Evolutionary conservation across 92 coral and sea anemone species (phyloP).

Genomic region (Galaxea fascicularis): DNA sequence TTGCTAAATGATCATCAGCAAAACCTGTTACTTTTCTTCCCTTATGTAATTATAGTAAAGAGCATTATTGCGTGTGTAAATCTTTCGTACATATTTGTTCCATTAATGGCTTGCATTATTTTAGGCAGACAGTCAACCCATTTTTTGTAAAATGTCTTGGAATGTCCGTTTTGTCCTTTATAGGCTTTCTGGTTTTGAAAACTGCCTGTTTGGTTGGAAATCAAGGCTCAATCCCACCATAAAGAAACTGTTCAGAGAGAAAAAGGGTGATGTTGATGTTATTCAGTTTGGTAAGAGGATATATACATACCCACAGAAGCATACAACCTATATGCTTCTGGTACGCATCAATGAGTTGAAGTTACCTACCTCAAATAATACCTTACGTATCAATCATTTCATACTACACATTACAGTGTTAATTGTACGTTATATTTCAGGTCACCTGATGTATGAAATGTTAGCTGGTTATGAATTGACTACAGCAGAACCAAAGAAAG

Average conservation of each 20-base stretch:
- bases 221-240: slow-evolving; percentile 75
- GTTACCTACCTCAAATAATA: too few species aligned
- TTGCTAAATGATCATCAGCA: too few species aligned
- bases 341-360: too few species aligned
- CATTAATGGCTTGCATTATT: background rate
- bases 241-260: slow-evolving; percentile 70
- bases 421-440: slow-evolving; percentile 21
- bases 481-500: slow-evolving; percentile 77
- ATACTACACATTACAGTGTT: background rate
- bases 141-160: background rate
- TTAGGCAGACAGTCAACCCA: background rate
- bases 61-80: too few species aligned
- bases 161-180: background rate
- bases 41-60: too few species aligned
- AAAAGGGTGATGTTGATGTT: slow-evolving; percentile 67
- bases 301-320: too few species aligned
- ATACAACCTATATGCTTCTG: too few species aligned
- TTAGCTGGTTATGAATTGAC: slow-evolving; percentile 82
- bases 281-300: slow-evolving; percentile 71
- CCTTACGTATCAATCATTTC: too few species aligned
- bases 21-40: too few species aligned
- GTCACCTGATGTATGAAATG: slow-evolving; percentile 89
- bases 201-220: slow-evolving; percentile 75
- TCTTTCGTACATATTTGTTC: too few species aligned
- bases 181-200: slow-evolving; percentile 89